A percentile compares a stretch with the other conserved stretches of the same genome.
Conservation (phyloP, 2,797 vertebrate genomes). For the Acomys russatus region DNA sequence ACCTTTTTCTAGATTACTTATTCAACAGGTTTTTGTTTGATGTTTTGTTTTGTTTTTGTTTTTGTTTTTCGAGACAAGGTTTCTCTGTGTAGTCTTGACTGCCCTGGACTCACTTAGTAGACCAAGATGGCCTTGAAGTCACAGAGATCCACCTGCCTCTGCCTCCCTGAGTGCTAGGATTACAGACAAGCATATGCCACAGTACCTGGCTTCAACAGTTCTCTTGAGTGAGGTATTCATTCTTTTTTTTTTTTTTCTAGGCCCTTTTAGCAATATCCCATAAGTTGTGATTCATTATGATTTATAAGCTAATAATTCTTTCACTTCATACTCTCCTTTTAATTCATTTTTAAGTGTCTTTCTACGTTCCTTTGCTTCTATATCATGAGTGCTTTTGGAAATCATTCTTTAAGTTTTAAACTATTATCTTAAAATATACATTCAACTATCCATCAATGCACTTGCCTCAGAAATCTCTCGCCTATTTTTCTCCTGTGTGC, state of each 20-base stretch:
- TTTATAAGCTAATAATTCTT: constrained; percentile 21
- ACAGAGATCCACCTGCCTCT: too few relatives aligned
- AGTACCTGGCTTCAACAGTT: not conserved
- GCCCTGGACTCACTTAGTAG: too few relatives aligned
- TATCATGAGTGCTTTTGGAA: constrained; percentile 52
- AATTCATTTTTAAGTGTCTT: not conserved
- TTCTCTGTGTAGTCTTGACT: too few relatives aligned
- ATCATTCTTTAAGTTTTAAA: constrained; percentile 32
- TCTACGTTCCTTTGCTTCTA: constrained; percentile 7
- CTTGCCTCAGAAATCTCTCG: not conserved
- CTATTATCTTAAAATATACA: constrained; percentile 54
- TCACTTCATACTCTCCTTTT: not conserved
- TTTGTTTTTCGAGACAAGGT: too few relatives aligned
- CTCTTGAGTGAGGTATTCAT: not conserved
- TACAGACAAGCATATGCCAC: too few relatives aligned
- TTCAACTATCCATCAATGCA: not conserved
- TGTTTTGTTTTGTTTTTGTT: too few relatives aligned
- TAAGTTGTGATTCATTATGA: not conserved
- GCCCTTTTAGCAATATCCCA: not conserved
- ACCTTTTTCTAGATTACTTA: not conserved
- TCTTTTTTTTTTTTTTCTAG: not conserved
- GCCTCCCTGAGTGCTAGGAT: too few relatives aligned
- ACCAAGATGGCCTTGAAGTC: too few relatives aligned
- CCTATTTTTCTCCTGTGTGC: not conserved
- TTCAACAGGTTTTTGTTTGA: not conserved